phyloP scores from a whole-genome alignment of 2,113 vertebrate genomes.

The Hyperoodon ampullatus region DNA sequence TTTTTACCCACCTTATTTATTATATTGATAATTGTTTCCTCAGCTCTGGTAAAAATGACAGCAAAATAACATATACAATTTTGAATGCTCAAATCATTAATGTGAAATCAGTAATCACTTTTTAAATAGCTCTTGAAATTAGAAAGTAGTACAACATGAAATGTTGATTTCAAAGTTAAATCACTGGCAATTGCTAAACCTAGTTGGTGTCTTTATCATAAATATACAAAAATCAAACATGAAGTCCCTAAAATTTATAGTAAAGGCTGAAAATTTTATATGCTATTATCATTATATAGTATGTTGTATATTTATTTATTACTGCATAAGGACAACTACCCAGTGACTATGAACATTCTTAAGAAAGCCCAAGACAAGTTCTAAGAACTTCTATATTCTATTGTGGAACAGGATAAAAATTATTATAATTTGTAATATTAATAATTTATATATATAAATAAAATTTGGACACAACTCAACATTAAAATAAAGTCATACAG shows the following conservation, averaged over 20 bases:
- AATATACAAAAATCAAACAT: slow-evolving; percentile 33
- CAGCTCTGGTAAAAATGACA: slow-evolving; percentile 7
- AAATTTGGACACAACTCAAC: slow-evolving; percentile 16
- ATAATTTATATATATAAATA: background rate
- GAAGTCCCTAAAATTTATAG: background rate
- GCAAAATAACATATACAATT: slow-evolving; percentile 25
- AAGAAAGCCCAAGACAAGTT: background rate
- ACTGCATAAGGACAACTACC: background rate
- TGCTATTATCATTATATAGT: background rate
- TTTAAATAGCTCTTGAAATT: background rate
- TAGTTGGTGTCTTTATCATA: background rate
- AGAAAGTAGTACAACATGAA: background rate
- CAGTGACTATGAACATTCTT: background rate
- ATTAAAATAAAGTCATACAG: background rate
- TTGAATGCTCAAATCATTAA: background rate
- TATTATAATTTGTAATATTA: background rate
- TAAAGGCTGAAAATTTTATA: background rate
- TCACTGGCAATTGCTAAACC: background rate
- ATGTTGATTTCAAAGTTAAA: slow-evolving; percentile 24
- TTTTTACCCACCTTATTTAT: background rate
- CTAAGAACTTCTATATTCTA: background rate
- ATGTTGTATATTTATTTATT: background rate
- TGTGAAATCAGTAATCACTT: background rate
- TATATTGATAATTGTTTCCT: background rate
- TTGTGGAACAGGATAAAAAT: background rate